phyloP scores from a whole-genome alignment of 2,888 invertebrate species.

The Himalopsyche kuldschensis region DNA sequence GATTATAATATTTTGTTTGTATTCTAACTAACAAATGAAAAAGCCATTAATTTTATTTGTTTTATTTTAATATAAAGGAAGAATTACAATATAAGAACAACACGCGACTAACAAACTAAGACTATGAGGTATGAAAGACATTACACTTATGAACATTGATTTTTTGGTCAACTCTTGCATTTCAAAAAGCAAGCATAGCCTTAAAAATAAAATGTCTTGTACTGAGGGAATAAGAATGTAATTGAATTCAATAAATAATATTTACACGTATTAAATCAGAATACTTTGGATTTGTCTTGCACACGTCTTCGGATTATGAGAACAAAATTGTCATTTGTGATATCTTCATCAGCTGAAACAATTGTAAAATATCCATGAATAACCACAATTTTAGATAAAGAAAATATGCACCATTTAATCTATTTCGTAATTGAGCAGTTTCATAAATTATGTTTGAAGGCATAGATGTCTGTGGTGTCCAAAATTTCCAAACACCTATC shows the following conservation, averaged over 20 bases:
- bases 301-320: neutral
- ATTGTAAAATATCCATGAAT: too few relatives aligned
- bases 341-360: neutral
- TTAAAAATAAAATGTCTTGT: neutral
- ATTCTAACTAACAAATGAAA: neutral
- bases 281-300: neutral
- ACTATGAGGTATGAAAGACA: neutral
- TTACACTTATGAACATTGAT: neutral
- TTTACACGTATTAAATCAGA: neutral
- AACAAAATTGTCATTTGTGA: neutral
- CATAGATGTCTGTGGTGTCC: too few relatives aligned
- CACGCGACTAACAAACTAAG: neutral
- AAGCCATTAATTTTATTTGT: too few relatives aligned
- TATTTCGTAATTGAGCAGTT: too few relatives aligned
- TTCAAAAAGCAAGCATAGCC: neutral
- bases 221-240: neutral
- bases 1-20: neutral
- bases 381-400: too few relatives aligned
- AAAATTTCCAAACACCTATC: too few relatives aligned
- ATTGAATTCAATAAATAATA: neutral
- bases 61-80: too few relatives aligned
- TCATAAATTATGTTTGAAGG: too few relatives aligned
- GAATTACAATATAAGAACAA: neutral
- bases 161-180: neutral
- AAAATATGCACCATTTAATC: too few relatives aligned